These are phyloP conservation scores for Enteromius paludinosus DNA, from an alignment of 2,797 vertebrate species.

Conservation along the genomic window DNA sequence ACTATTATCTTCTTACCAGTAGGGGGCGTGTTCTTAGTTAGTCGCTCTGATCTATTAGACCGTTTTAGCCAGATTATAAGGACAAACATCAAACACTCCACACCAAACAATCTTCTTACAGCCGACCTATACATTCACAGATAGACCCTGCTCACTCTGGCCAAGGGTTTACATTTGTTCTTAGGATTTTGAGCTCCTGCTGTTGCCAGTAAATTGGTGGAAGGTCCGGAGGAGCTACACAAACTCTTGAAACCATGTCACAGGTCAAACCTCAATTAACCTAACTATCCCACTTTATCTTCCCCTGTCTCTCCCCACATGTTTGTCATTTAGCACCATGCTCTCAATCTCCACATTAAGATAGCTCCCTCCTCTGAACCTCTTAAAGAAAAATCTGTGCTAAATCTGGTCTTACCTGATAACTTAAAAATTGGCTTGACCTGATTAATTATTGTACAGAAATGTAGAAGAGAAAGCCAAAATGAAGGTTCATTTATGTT, in stretches of 20 bases:
- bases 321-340: conserved; percentile 3
- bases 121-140: not conserved
- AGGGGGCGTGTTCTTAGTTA: conserved; percentile 5
- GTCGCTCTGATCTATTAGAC: conserved; percentile 2
- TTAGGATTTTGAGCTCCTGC: not conserved
- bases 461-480: not conserved
- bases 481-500: not conserved
- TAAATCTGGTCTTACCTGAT: conserved; percentile 9
- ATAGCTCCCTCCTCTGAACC: conserved; percentile 49
- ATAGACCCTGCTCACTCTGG: not conserved
- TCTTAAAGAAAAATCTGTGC: conserved; percentile 29
- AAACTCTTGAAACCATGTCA: conserved; percentile 15
- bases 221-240: not conserved
- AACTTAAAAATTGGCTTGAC: conserved; percentile 31
- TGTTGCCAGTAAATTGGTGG: not conserved
- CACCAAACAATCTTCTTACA: conserved; percentile 37
- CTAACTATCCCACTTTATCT: conserved; percentile 31
- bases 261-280: conserved; percentile 30
- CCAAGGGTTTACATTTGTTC: not conserved
- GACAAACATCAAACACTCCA: conserved; percentile 33
- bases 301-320: not conserved
- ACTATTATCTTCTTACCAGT: conserved; percentile 6
- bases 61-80: conserved; percentile 30
- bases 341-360: conserved; percentile 50
- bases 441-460: not conserved